Evolutionary conservation across 2,888 invertebrate species (phyloP), one percentile per base, ranked within the genome.

Genomic region (Orthonevra nobilis): DNA sequence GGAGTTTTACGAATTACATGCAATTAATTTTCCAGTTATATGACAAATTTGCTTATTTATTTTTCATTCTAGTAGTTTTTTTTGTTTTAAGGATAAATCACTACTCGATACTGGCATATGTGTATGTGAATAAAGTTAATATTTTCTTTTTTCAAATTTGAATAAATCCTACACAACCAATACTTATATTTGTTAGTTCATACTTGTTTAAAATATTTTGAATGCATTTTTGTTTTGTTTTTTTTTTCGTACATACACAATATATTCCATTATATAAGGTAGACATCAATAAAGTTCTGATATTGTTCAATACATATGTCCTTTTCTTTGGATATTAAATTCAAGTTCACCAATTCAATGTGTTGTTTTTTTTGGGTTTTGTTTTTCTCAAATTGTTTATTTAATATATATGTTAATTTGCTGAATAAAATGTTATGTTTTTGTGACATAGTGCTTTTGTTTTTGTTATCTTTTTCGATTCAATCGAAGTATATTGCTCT

Each of bases 91-190:
- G 44, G n/a, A n/a, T 30, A 14, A 36, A 20, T 42, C 23, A 58
- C 63, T 77, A 63, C 56, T 34, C 20, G 56, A 46, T 23, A n/a
- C n/a, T 42, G 42, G 14, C 38, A 50, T 63, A 38, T 32, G 44
- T 52, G 75, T 44, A 38, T 56, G 46, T 75, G 63, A 70, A 64
- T 58, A 58, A 36, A 74, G 19, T 50, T 56, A 58, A 50, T 70
- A 38, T 34, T 42, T 34, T 15, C 7, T 61, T 20, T 54, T 46
- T 44, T 17, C n/a, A n/a, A 20, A 26, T 26, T 70, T 52, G 30
- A n/a, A 70, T 64, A 58, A 70, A 23, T 64, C 64, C 75, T 77
- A 77, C 75, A 77, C 75, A 77, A 77, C 75, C 75, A 70, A 70
- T 70, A 73, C 34, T 34, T 20, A 26, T 64, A 60, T 60, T 50